Evolutionary conservation across 2,888 invertebrate genomes (phyloP), one percentile per base, ranked within the genome.

Genomic region (Adineta ricciae): DNA sequence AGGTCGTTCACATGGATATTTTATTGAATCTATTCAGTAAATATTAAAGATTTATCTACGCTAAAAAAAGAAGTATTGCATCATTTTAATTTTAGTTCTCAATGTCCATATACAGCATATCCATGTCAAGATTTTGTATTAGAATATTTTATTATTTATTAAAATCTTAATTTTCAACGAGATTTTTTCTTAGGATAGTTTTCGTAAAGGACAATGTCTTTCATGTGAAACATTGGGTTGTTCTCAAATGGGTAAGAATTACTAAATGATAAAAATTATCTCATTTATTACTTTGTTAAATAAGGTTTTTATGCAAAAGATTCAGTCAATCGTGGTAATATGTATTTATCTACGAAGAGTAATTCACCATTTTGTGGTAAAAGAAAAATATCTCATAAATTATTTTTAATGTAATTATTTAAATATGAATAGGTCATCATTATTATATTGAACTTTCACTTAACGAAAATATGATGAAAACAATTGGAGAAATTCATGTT

Each of bases 51-150:
- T n/a, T n/a, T n/a, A n/a, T n/a, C n/a, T n/a, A n/a, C n/a, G n/a
- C n/a, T n/a, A n/a, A n/a, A n/a, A n/a, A n/a, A n/a, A n/a, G n/a
- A n/a, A n/a, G n/a, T n/a, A n/a, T n/a, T n/a, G n/a, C n/a, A n/a
- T n/a, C n/a, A n/a, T n/a, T n/a, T n/a, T n/a, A n/a, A 78, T n/a
- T 78, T 19, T 41, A 78, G 78, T 38, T 38, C 78, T 3, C 0
- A 78, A 41, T 78, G 78, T 78, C 78, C 41, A 41, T 78, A 78
- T 78, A 41, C 2, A 41, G 78, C 78, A 24, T 78, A 41, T 78
- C 38, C 78, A 41, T 78, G 78, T 41, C 2, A 38, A 8, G 24
- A 78, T 7, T 78, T 41, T 41, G 78, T 78, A 41, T n/a, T n/a
- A n/a, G n/a, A n/a, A n/a, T n/a, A n/a, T n/a, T n/a, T n/a, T n/a